These are phyloP conservation scores for Eupleurogrammus muticus DNA, from an alignment of 2,797 vertebrate species.

Conservation along the genomic window DNA sequence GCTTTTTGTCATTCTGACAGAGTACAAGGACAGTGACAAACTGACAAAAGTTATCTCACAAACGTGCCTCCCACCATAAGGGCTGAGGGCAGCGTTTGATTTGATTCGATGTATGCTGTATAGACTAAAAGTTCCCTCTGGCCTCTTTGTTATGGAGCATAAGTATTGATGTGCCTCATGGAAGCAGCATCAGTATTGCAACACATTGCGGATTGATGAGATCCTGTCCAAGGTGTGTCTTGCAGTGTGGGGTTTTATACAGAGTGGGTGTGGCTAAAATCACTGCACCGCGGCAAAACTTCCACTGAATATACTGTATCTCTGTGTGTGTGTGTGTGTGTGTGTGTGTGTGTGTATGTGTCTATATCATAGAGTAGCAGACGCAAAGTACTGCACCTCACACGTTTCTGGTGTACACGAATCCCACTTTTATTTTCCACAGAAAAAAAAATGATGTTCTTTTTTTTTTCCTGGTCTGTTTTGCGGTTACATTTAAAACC, in stretches of 20 bases:
- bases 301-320: conserved; percentile 41
- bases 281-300: conserved; percentile 79
- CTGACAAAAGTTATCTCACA: conserved; percentile 24
- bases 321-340: not conserved
- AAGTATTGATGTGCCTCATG: conserved; percentile 50
- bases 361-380: conserved; percentile 53
- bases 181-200: conserved; percentile 53
- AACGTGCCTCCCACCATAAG: conserved; percentile 20
- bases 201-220: conserved; percentile 68
- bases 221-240: conserved; percentile 74
- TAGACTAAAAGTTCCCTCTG: conserved; percentile 28
- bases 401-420: conserved; percentile 81
- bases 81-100: not conserved
- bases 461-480: conserved; percentile 63
- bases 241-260: conserved; percentile 50
- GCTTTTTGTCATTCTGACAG: conserved; percentile 43
- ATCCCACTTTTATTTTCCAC: conserved; percentile 84
- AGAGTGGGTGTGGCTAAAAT: conserved; percentile 77
- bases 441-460: conserved; percentile 70
- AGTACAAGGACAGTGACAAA: conserved; percentile 40
- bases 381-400: conserved; percentile 79
- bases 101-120: conserved; percentile 36
- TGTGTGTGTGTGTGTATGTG: conserved; percentile 33
- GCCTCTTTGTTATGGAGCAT: conserved; percentile 30
- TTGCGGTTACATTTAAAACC: conserved; percentile 83